Percentiles rank a stretch among this genome's conserved stretches.
Evolutionary conservation across 37 sponge, comb jelly and placozoan genomes (phyloP).

Genomic region (Axinella damicornis): DNA sequence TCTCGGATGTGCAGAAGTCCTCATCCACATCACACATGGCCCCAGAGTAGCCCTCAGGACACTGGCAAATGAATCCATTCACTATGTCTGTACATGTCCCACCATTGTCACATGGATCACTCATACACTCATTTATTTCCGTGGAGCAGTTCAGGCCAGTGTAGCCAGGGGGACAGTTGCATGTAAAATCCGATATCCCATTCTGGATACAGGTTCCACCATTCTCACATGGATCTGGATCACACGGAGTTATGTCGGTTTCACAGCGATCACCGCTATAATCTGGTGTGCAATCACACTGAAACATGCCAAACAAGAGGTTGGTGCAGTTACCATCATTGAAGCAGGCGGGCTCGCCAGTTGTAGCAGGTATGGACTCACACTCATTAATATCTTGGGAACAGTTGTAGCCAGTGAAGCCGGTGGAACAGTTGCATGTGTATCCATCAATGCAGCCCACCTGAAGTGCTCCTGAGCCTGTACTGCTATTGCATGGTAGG

Average conservation of each 20-base stretch:
- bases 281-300: conserved; percentile 32
- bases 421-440: conserved; percentile 54
- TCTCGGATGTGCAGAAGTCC: conserved; percentile 24
- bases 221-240: conserved; percentile 27
- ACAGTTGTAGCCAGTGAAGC: conserved; percentile 38
- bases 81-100: conserved; percentile 24
- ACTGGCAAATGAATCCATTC: conserved; percentile 38
- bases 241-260: background rate
- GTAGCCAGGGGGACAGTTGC: conserved; percentile 56
- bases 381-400: background rate
- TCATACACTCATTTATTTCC: conserved; percentile 28
- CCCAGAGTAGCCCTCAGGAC: conserved; percentile 60
- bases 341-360: background rate
- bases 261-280: conserved; percentile 8
- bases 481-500: background rate
- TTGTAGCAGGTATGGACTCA: background rate
- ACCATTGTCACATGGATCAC: background rate
- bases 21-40: conserved; percentile 45
- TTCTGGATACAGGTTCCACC: conserved; percentile 19
- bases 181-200: conserved; percentile 15
- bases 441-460: conserved; percentile 34
- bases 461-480: conserved; percentile 13
- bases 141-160: conserved; percentile 49
- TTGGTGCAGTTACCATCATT: conserved; percentile 36
- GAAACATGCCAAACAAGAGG: background rate